These are phyloP conservation scores for Chalcis sispes DNA, from an alignment of 2,888 invertebrate genomes.

Conservation along the genomic window DNA sequence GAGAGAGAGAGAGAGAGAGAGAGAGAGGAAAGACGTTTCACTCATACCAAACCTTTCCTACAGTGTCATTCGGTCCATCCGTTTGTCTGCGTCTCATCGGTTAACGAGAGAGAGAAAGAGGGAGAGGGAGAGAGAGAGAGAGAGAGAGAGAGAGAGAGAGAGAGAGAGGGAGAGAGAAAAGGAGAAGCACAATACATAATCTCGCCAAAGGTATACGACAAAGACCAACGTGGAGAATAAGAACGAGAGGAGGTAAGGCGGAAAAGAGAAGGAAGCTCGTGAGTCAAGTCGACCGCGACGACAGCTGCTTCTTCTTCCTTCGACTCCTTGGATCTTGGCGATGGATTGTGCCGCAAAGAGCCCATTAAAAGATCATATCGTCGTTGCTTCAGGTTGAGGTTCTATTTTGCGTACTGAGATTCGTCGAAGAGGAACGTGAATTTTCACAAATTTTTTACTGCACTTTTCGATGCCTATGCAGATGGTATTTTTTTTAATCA, in stretches of 20 bases:
- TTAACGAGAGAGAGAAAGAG: constrained; percentile 62
- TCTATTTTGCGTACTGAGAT: not conserved
- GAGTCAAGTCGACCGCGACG: constrained; percentile 58
- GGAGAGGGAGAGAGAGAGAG: constrained; percentile 27
- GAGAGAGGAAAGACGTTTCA: too few species aligned
- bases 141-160: constrained; percentile 55
- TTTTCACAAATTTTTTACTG: not conserved
- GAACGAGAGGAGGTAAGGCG: too few species aligned
- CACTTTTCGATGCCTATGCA: not conserved
- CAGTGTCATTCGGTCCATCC: constrained; percentile 69
- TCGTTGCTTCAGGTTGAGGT: constrained; percentile 59
- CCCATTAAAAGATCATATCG: constrained; percentile 76
- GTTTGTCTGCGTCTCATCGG: constrained; percentile 59
- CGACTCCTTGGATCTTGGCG: constrained; percentile 69
- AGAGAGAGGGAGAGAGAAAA: constrained; percentile 26
- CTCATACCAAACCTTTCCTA: too few species aligned
- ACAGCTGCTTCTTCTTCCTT: constrained; percentile 64
- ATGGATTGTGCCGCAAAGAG: constrained; percentile 75
- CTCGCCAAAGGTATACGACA: too few species aligned
- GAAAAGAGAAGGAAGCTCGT: too few species aligned
- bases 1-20: too few species aligned
- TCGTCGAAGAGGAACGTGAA: not conserved
- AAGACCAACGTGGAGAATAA: constrained; percentile 59
- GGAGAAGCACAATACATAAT: constrained; percentile 23
- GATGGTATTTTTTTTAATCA: not conserved